Evolutionary conservation across 2,797 vertebrate species (phyloP), one percentile per base, ranked within the genome.

Genomic region (Gambelia wislizenii): DNA sequence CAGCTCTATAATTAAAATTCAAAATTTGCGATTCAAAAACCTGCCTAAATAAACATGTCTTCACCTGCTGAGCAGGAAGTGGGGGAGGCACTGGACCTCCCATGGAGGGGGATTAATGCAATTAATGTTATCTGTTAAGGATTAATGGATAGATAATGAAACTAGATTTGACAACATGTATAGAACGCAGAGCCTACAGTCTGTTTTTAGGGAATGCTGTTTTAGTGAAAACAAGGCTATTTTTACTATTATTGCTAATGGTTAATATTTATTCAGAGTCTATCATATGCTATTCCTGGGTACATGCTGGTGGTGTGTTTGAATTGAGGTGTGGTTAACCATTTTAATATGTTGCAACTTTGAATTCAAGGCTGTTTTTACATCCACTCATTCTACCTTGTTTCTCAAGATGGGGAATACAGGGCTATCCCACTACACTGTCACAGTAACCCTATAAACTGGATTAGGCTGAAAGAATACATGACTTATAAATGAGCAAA

Each of bases 81-180:
- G n/a, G n/a, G n/a, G n/a, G n/a, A n/a, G n/a, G n/a, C n/a, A n/a
- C n/a, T n/a, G n/a, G n/a, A n/a, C n/a, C n/a, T n/a, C n/a, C n/a
- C n/a, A n/a, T n/a, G n/a, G n/a, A n/a, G n/a, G n/a, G n/a, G n/a
- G n/a, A n/a, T n/a, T n/a, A n/a, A n/a, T n/a, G n/a, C n/a, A n/a
- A n/a, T 64, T 64, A 64, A 83, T 36, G 22, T 47, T 83, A 39
- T 52, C 3, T 75, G 44, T 52, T 61, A 83, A 76, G 56, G 25
- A 74, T 87, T 59, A 74, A 83, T 47, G 20, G 79, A 33, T 44
- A 82, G 39, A 82, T 88, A 75, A 82, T 61, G 22, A 59, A 82
- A 61, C 16, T 33, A 3, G 33, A n/a, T 82, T 67, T 75, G 25
- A 83, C n/a, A 30, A 42, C n/a, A 64, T 10, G 9, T 5, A 47